Base-by-base conservation (phyloP, 2,888 invertebrate genomes). In the Temnothorax unifasciatus region DNA sequence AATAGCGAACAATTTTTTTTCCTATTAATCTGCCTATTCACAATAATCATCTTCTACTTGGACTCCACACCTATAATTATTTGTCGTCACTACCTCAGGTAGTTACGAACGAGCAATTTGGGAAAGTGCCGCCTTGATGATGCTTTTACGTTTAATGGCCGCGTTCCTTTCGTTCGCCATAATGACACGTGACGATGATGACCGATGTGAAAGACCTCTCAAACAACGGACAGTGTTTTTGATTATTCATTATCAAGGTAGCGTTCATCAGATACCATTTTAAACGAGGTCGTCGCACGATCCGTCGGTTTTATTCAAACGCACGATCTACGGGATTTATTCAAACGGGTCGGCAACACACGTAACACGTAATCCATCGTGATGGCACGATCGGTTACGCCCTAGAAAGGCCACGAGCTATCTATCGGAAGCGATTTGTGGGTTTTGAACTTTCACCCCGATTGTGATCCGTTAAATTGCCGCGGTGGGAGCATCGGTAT, bases 371-470 rank as follows among this genome's bases (percentile, higher is more conserved):
- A 69, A 79, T 79, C 44, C 21, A 47, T 59, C 13, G 13, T 11
- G 57, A 59, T 6, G 11, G 18, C 57, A 74, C 34, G 25, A 25
- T n/a, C 44, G 59, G 6, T 18, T 38, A 81, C 79, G 59, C 74
- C 79, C 47, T 25, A 25, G 18, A 47, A 47, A 79, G 57, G 34
- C 59, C 54, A 57, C 54, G 54, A 44, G 71, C 44, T 29, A 44
- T 13, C 13, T 47, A 38, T 29, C 57, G 29, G 74, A 73, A 73
- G 59, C 79, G 47, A 59, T 81, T 68, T 47, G 74, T 34, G 18
- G 18, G 25, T 8, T 59, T 79, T 81, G 59, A 81, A 81, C 79
- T 81, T 81, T 81, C 79, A 81, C 18, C 47, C 79, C 59, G 21
- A 59, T 74, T 44, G n/a, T 41, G 21, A 50, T 44, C 54, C 54